Conservation (phyloP, 2,797 vertebrate species). For the Halcyon chelicuti region DNA sequence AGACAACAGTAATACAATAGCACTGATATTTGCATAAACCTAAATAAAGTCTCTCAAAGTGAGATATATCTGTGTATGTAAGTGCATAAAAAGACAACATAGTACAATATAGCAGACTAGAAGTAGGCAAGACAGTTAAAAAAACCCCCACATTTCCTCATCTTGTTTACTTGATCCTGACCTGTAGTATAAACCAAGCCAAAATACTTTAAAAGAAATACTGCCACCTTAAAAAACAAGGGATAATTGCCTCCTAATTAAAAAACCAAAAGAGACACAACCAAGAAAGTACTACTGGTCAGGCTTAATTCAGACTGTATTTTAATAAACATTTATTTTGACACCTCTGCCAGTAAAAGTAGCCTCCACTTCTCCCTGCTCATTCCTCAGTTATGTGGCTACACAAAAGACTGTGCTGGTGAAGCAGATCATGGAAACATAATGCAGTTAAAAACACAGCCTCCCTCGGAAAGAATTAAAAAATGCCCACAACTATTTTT, state of each 20-base stretch:
- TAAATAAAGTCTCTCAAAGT: not conserved
- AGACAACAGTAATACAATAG: not conserved
- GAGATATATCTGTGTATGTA: no score
- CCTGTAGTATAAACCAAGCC: not conserved
- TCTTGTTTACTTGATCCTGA: not conserved
- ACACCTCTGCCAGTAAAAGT: constrained; percentile 19
- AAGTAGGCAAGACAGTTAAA: no score
- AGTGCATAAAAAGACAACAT: no score
- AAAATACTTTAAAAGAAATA: not conserved
- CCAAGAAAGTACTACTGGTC: not conserved
- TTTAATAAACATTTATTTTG: not conserved
- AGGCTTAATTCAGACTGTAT: not conserved
- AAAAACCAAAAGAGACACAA: not conserved
- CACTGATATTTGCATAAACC: not conserved
- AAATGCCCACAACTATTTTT: not conserved
- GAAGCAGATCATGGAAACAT: not conserved
- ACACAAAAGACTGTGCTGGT: constrained; percentile 10
- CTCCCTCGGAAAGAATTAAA: not conserved
- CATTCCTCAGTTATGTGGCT: not conserved
- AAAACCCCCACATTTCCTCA: no score
- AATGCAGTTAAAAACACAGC: not conserved
- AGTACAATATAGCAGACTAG: no score
- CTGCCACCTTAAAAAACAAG: not conserved
- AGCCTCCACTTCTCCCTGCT: not conserved
- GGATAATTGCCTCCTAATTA: not conserved